Conservation (phyloP, 2,113 vertebrate species). For the Mugil cephalus region DNA sequence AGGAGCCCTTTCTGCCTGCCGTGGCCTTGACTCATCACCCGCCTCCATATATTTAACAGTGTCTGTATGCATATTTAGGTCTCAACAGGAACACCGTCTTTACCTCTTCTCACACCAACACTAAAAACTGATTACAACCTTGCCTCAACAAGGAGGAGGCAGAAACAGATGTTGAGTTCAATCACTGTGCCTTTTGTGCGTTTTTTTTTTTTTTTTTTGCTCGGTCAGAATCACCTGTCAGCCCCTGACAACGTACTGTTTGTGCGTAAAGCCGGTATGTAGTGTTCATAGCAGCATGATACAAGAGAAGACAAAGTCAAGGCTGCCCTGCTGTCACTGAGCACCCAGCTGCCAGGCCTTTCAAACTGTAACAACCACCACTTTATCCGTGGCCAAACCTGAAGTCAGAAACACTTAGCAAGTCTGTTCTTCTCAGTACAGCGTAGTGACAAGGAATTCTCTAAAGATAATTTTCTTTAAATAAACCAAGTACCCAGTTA, state of each 20-base stretch:
- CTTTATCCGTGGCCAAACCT: slow-evolving; percentile 14
- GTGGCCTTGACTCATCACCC: slow-evolving; percentile 20
- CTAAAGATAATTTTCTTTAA: too few species aligned
- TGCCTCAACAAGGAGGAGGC: slow-evolving; percentile 25
- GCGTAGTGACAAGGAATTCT: too few species aligned
- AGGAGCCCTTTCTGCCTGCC: slow-evolving; percentile 22
- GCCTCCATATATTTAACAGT: slow-evolving; percentile 10
- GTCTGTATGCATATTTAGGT: slow-evolving; percentile 3
- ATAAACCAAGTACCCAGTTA: too few species aligned
- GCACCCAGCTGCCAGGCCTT: slow-evolving; percentile 71
- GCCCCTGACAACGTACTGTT: slow-evolving; percentile 65
- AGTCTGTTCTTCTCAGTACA: neutral
- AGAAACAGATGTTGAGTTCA: slow-evolving; percentile 74
- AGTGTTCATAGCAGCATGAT: slow-evolving; percentile 46
- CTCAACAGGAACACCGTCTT: slow-evolving; percentile 6
- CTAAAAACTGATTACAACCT: slow-evolving; percentile 47
- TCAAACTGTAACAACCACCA: slow-evolving; percentile 30
- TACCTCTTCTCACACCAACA: slow-evolving; percentile 5
- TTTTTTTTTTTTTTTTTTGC: neutral
- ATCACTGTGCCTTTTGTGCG: slow-evolving; percentile 50
- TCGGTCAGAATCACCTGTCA: slow-evolving; percentile 76
- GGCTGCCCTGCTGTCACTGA: slow-evolving; percentile 56
- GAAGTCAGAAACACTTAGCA: slow-evolving; percentile 23
- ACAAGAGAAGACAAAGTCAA: slow-evolving; percentile 62
- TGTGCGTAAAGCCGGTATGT: slow-evolving; percentile 61